Evolutionary conservation across 1,140 invertebrate species (phyloP).

Genomic region (Drosophila erecta): DNA sequence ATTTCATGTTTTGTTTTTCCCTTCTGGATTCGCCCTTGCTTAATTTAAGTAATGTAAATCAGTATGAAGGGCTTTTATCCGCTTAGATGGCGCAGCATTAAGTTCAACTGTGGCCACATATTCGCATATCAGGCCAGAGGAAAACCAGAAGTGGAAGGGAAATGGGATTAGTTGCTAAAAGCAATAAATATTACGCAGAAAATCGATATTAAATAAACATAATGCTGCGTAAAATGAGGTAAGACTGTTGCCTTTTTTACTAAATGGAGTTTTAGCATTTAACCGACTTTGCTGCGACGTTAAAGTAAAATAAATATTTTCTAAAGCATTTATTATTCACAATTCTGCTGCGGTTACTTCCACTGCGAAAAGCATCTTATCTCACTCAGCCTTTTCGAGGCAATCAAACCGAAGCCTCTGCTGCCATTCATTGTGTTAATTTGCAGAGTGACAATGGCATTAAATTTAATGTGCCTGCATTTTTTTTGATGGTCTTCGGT

Average conservation of each 20-base stretch:
- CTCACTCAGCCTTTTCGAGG: constrained; percentile 10
- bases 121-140: constrained; percentile 11
- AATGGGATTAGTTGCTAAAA: constrained; percentile 18
- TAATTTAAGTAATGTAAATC: constrained; percentile 45
- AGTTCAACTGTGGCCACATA: constrained; percentile 33
- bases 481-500: constrained; percentile 25
- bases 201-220: neutral
- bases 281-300: too few species aligned
- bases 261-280: too few species aligned
- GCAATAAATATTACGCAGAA: constrained; percentile 15
- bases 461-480: constrained; percentile 49
- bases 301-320: too few species aligned
- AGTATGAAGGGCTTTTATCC: constrained; percentile 30
- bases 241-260: too few species aligned
- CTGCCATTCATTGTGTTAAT: constrained; percentile 46
- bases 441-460: constrained; percentile 44
- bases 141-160: neutral
- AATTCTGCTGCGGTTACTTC: too few species aligned
- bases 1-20: constrained; percentile 31
- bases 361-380: constrained; percentile 3
- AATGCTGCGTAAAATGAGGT: too few species aligned
- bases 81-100: constrained; percentile 21
- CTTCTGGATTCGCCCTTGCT: constrained; percentile 19
- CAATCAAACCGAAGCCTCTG: constrained; percentile 18
- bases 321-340: too few species aligned